These are phyloP conservation scores for Eupsilia transversa DNA, from an alignment of 2,888 invertebrate genomes.

Conservation along the genomic window DNA sequence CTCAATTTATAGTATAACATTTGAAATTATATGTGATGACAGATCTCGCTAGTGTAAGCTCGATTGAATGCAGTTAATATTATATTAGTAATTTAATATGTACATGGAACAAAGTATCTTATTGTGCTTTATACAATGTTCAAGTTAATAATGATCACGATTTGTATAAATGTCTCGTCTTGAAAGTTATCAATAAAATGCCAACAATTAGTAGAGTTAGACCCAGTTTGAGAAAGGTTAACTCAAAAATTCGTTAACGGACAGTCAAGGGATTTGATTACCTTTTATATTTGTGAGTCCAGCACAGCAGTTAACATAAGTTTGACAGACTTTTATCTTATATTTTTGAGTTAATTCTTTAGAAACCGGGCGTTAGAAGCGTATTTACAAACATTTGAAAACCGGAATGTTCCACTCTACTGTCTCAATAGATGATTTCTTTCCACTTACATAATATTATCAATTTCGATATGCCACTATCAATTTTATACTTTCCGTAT, in stretches of 20 bases:
- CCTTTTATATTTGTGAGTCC: neutral
- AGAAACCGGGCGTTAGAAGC: conserved; percentile 53
- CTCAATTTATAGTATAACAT: conserved; percentile 61
- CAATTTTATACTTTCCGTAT: conserved; percentile 76
- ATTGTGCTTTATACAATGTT: conserved; percentile 63
- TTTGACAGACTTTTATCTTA: neutral
- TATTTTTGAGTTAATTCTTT: neutral
- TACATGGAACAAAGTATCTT: conserved; percentile 59
- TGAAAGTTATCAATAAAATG: conserved; percentile 50
- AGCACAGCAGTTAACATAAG: neutral
- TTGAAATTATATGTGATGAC: conserved; percentile 71
- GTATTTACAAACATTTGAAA: conserved; percentile 67
- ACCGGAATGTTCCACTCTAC: conserved; percentile 70
- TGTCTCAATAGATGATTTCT: conserved; percentile 57
- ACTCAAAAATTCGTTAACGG: neutral
- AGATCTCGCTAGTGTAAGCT: conserved; percentile 73
- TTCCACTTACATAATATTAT: conserved; percentile 66
- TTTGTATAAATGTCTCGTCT: conserved; percentile 44
- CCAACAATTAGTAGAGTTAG: conserved; percentile 56
- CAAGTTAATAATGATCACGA: conserved; percentile 43
- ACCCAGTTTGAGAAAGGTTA: neutral
- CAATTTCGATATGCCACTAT: conserved; percentile 81
- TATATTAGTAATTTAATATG: conserved; percentile 60
- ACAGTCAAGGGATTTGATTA: neutral
- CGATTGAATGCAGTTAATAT: conserved; percentile 57